Base-by-base conservation (phyloP, 2,113 vertebrate species). In the Sardina pilchardus region DNA sequence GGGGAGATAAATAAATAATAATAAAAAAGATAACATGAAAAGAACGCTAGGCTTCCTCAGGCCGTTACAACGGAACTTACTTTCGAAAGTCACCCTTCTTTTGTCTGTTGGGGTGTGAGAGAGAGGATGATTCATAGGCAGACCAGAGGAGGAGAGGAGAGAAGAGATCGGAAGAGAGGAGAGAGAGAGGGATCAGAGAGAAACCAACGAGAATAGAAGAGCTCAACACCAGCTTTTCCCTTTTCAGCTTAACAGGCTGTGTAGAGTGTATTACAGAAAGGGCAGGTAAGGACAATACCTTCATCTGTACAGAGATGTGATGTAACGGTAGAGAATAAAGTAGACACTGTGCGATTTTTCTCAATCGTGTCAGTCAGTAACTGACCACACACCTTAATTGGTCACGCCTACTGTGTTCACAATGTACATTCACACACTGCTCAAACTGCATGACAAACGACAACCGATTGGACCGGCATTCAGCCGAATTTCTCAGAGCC, bases 21-120 rank as follows among this genome's bases (percentile, higher is more conserved):
- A 86, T 87, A 91, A 24, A 86, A 88, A 88, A 87, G 84, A 82
- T 67, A 82, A 90, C 81, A 91, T 83, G 81, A 90, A 84, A 89
- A 84, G 86, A 91, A 92, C 91, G 85, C 86, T 87, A 86, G 82
- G 85, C 88, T 92, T 81, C 87, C 82, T 4, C 81, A 89, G 90
- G 89, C 59, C 59, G 24, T n/a, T n/a, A 63, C 92, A 89, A 90
- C 87, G 88, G 82, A 45, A 95, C 94, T 95, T 94, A 95, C 94
- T 95, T 95, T 95, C 94, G 92, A 95, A 95, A 89, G 94, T 95
- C 92, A 95, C 94, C 91, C 93, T 95, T 93, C 94, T 95, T 92
- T 94, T 93, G 87, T 95, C 94, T 95, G 94, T 42, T 91, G 93
- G 92, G 89, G 89, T 92, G 92, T 92, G 91, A 91, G 90, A 91